These are phyloP conservation scores for Microtus ochrogaster DNA, from an alignment of 2,113 vertebrate species.

Conservation along the genomic window DNA sequence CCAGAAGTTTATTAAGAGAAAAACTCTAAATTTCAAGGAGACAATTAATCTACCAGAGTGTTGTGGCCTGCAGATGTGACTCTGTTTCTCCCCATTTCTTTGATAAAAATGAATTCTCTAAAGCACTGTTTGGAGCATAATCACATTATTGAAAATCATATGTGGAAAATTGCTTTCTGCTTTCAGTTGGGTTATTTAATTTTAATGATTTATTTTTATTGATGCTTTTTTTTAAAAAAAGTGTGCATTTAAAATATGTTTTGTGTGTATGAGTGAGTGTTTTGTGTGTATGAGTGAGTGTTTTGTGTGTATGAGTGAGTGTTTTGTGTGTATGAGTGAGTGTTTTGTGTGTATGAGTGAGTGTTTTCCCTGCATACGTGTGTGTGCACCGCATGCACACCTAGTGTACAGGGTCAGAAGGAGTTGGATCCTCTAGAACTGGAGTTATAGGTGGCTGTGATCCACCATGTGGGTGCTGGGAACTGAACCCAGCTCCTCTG, in stretches of 20 bases:
- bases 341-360: background rate
- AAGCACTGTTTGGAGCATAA: background rate
- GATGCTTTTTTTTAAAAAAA: background rate
- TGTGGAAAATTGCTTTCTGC: background rate
- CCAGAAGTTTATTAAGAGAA: background rate
- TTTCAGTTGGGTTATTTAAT: conserved; percentile 33
- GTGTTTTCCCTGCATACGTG: background rate
- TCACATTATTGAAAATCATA: background rate
- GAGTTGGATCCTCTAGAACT: background rate
- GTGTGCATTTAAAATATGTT: background rate
- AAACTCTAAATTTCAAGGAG: background rate
- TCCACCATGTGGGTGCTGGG: background rate
- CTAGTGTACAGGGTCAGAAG: background rate
- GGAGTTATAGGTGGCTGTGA: background rate
- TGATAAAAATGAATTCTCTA: background rate
- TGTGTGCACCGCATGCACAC: background rate
- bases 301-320: background rate
- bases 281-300: background rate
- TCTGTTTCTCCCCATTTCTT: background rate
- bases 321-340: background rate
- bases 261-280: background rate
- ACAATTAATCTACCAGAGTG: background rate
- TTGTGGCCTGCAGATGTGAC: background rate
- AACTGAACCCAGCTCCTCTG: background rate
- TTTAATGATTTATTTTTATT: conserved; percentile 29